Base-by-base conservation (phyloP, 2,797 vertebrate species). In the Distichodus sexfasciatus region DNA sequence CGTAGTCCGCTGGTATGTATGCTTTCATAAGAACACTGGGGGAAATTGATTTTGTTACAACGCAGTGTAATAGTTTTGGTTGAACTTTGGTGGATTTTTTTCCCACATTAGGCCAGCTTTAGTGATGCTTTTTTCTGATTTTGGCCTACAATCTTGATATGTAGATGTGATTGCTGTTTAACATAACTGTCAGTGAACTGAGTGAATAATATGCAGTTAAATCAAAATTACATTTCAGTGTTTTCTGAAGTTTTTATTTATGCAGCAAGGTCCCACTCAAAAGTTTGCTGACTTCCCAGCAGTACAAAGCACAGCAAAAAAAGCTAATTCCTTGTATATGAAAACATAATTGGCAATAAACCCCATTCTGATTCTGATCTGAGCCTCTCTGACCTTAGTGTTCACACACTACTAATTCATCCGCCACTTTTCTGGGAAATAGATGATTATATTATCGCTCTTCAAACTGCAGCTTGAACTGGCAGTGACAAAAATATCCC, bases 331-430 rank as follows among this genome's bases (percentile, higher is more conserved):
- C n/a, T n/a, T n/a, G n/a, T n/a, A n/a, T n/a, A n/a, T n/a, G n/a
- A n/a, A n/a, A n/a, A n/a, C n/a, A n/a, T n/a, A n/a, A n/a, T n/a
- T n/a, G n/a, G n/a, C n/a, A n/a, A n/a, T n/a, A n/a, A n/a, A n/a
- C n/a, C n/a, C n/a, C n/a, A n/a, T n/a, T n/a, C 88, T 88, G 87
- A 83, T 79, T 88, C 81, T 82, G 83, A 84, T 74, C 84, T 83
- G 76, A 85, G 83, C 84, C 79, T 83, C 81, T 83, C 82, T 85
- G 84, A 89, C 82, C 87, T 76, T 54, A 82, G 80, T 83, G 83
- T 82, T 74, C 69, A 55, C 14, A 19, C 36, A 73, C 81, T 79
- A 84, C 79, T 74, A 36, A 8, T 19, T 62, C 82, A 23, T 12
- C 61, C 51, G 46, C 31, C 46, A 50, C 38, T 15, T 24, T 64